Evolutionary conservation across 2,888 invertebrate genomes (phyloP).

Genomic region (Lasioglossum lativentre): DNA sequence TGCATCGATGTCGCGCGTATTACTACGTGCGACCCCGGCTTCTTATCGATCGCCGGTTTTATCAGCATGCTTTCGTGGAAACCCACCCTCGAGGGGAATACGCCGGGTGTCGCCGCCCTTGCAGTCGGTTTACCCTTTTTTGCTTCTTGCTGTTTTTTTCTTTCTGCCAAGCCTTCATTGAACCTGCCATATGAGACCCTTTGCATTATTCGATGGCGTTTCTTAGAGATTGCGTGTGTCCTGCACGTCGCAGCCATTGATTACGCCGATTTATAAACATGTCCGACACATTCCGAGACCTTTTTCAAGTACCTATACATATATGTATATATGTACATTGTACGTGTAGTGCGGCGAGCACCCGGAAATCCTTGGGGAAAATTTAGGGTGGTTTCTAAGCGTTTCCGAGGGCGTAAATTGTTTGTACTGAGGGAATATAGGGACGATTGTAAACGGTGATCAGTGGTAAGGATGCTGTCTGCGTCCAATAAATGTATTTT

Average conservation of each 20-base stretch:
- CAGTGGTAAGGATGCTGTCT: neutral
- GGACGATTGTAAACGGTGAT: neutral
- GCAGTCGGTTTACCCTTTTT: conserved; percentile 43
- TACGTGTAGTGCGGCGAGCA: neutral
- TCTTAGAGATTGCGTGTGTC: neutral
- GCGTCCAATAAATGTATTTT: no score
- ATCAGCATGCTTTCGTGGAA: conserved; percentile 66
- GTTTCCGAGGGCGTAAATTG: neutral
- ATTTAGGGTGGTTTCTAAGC: neutral
- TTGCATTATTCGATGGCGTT: neutral
- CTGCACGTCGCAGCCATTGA: neutral
- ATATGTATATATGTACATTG: neutral
- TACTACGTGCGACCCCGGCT: conserved; percentile 55
- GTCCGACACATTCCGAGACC: neutral
- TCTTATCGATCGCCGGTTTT: conserved; percentile 75
- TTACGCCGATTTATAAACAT: neutral
- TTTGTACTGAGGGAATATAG: neutral
- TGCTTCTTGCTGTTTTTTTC: conserved; percentile 16
- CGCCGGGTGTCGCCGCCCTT: conserved; percentile 68
- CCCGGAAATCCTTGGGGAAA: conserved; percentile 5
- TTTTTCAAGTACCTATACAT: neutral
- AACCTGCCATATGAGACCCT: neutral
- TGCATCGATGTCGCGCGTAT: conserved; percentile 24
- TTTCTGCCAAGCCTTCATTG: neutral
- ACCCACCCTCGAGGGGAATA: conserved; percentile 68